These are phyloP conservation scores for Eueremaeus valkanovi DNA, from an alignment of 2,888 invertebrate species.

Conservation along the genomic window DNA sequence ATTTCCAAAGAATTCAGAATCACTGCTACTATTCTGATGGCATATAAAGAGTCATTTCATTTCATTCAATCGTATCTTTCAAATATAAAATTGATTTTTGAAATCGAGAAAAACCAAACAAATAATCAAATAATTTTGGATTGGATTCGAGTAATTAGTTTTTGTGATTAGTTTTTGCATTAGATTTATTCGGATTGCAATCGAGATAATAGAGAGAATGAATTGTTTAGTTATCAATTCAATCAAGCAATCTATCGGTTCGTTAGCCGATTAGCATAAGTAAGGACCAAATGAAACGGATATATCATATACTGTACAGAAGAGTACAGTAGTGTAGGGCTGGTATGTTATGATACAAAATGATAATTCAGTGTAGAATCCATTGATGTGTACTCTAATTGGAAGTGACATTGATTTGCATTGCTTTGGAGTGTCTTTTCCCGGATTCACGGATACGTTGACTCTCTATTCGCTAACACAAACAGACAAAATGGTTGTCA, in stretches of 20 bases:
- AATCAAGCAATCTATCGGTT: neutral
- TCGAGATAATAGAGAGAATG: too few relatives aligned
- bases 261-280: neutral
- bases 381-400: neutral
- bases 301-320: too few relatives aligned
- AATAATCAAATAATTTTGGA: too few relatives aligned
- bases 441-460: slow-evolving; percentile 21
- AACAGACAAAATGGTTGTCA: neutral
- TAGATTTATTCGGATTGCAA: too few relatives aligned
- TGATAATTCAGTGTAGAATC: neutral
- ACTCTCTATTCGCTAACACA: neutral
- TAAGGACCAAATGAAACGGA: neutral
- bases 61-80: neutral
- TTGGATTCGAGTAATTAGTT: neutral
- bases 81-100: neutral
- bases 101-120: neutral
- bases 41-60: neutral
- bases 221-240: neutral
- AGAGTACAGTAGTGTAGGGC: too few relatives aligned
- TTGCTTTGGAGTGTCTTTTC: neutral
- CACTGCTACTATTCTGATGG: neutral
- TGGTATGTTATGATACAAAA: too few relatives aligned
- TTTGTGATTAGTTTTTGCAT: too few relatives aligned
- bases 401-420: slow-evolving; percentile 3
- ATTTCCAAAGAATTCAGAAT: too few relatives aligned